Conservation (phyloP, 2,113 vertebrate genomes). For the Oxyruncus cristatus region DNA sequence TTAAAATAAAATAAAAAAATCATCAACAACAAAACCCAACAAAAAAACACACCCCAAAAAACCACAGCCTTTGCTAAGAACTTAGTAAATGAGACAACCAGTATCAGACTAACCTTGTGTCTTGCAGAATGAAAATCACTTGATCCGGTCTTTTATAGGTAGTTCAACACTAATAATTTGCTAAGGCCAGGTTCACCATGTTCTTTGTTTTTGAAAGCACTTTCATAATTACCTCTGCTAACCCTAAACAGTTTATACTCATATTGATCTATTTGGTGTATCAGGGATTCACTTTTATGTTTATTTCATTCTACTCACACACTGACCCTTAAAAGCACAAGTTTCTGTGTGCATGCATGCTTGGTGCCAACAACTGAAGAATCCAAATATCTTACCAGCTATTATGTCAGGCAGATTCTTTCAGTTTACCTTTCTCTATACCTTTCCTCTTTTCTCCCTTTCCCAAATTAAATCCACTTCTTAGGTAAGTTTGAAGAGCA, state of each 20-base stretch:
- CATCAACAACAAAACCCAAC: background rate
- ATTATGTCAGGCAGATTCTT: background rate
- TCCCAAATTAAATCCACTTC: background rate
- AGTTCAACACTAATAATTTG: background rate
- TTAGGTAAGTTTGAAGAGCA: background rate
- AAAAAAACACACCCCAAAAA: no score
- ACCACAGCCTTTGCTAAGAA: background rate
- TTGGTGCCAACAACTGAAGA: background rate
- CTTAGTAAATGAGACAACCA: background rate
- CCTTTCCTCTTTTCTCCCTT: background rate
- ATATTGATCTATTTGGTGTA: background rate
- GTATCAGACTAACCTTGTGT: rapidly evolving
- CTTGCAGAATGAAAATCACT: background rate
- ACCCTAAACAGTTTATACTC: background rate
- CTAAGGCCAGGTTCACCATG: background rate
- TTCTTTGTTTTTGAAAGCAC: background rate
- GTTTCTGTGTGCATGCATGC: background rate
- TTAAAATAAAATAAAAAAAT: rapidly evolving
- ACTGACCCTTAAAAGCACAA: background rate
- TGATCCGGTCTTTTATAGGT: background rate
- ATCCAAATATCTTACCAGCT: background rate
- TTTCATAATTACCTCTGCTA: background rate
- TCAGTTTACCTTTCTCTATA: background rate
- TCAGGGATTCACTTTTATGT: background rate
- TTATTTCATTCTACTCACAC: background rate